Conservation (phyloP, 2,797 vertebrate genomes). For the Petrocephalus schoutedeni region DNA sequence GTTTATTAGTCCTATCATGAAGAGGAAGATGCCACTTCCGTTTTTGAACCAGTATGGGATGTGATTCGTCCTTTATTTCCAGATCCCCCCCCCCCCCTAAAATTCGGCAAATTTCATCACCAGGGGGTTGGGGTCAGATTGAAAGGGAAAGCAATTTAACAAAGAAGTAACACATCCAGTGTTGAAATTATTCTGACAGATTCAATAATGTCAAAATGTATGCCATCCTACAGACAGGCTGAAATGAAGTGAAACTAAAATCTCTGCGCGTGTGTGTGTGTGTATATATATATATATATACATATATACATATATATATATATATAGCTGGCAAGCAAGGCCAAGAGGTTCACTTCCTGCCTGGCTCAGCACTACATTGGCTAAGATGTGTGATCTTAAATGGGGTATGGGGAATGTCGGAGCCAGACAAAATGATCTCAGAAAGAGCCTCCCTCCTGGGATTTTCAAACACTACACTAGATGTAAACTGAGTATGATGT, state of each 20-base stretch:
- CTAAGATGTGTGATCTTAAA: background rate
- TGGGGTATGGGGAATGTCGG: background rate
- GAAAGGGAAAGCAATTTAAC: background rate
- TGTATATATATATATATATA: background rate
- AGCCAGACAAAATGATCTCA: background rate
- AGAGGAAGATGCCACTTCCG: background rate
- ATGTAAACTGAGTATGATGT: background rate
- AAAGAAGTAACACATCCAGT: conserved; percentile 17
- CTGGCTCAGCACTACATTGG: background rate
- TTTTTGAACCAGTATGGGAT: background rate
- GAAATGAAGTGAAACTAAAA: background rate
- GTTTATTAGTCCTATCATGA: background rate
- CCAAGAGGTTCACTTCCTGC: background rate
- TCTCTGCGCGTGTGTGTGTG: background rate
- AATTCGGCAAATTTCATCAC: background rate
- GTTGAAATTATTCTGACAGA: background rate
- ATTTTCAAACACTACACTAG: background rate
- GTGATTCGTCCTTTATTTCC: background rate
- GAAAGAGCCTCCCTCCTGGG: background rate
- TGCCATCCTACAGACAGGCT: background rate
- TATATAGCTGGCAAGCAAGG: background rate
- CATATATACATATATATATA: background rate
- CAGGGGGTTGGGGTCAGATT: background rate
- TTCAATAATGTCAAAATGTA: background rate
- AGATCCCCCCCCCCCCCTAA: background rate